These are phyloP conservation scores for Cheilosia impressa DNA, from an alignment of 2,888 invertebrate species.

Conservation along the genomic window DNA sequence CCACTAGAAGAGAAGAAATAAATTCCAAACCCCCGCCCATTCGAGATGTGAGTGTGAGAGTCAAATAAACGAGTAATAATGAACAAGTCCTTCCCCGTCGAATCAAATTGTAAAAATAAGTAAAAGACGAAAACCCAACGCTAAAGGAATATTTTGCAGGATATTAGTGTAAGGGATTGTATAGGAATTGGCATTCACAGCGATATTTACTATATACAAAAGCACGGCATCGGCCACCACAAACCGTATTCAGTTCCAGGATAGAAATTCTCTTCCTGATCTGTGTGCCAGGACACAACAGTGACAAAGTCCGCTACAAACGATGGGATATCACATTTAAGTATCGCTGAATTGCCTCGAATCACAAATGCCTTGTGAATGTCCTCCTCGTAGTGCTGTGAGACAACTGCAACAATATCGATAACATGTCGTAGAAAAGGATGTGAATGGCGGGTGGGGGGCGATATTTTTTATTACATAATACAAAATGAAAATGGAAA, in stretches of 20 bases:
- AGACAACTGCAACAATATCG: slow-evolving; percentile 87
- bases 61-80: not conserved
- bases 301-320: slow-evolving; percentile 96
- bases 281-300: slow-evolving; percentile 94
- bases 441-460: slow-evolving; percentile 25
- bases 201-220: slow-evolving; percentile 64
- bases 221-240: slow-evolving; percentile 76
- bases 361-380: slow-evolving; percentile 96
- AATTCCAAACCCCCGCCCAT: slow-evolving; percentile 8
- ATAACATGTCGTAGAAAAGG: slow-evolving; percentile 43
- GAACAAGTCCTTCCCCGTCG: not conserved
- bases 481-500: slow-evolving; percentile 21
- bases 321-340: slow-evolving; percentile 95
- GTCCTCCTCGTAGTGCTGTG: slow-evolving; percentile 95
- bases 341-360: slow-evolving; percentile 93
- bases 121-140: slow-evolving; percentile 31
- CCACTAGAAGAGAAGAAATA: slow-evolving; percentile 86
- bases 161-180: slow-evolving; percentile 28
- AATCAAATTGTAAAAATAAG: not conserved
- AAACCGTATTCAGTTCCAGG: slow-evolving; percentile 83
- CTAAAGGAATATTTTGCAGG: slow-evolving; percentile 12
- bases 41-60: too few relatives aligned
- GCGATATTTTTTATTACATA: not conserved
- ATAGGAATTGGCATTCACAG: slow-evolving; percentile 68
- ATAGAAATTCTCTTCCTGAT: slow-evolving; percentile 84